A percentile compares a stretch with the other conserved stretches of the same genome.
Conservation (phyloP, 2,888 invertebrate species). For the Apodemia mormo region DNA sequence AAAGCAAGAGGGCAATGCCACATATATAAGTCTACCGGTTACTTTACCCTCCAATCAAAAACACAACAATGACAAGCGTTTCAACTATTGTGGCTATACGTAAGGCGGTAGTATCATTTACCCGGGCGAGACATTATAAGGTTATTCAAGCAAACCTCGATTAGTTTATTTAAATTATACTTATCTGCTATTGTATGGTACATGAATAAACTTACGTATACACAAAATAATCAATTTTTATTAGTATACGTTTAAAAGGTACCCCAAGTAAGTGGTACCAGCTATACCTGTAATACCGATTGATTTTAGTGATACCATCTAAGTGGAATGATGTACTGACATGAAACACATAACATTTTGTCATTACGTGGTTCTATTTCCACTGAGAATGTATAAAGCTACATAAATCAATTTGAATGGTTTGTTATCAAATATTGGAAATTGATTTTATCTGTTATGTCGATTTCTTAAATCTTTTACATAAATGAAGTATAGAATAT, state of each 20-base stretch:
- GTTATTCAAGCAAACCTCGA: too few relatives aligned
- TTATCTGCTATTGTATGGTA: too few relatives aligned
- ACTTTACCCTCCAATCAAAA: too few relatives aligned
- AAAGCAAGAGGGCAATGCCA: too few relatives aligned
- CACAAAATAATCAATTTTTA: background rate
- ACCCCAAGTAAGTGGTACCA: background rate
- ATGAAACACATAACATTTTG: slow-evolving; percentile 16
- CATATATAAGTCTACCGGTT: too few relatives aligned
- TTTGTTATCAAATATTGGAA: background rate
- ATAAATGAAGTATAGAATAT: too few relatives aligned
- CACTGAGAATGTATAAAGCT: background rate
- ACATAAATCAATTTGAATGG: background rate
- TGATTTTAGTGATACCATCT: slow-evolving; percentile 8
- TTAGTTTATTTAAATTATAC: too few relatives aligned
- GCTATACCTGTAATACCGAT: background rate
- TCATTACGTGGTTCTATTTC: slow-evolving; percentile 1
- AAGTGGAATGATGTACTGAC: background rate
- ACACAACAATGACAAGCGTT: too few relatives aligned
- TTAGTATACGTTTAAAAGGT: background rate
- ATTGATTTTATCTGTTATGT: background rate
- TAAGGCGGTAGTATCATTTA: too few relatives aligned
- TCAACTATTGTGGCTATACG: too few relatives aligned
- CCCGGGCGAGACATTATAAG: too few relatives aligned
- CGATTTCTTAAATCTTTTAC: background rate
- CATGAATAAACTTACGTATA: too few relatives aligned